Evolutionary conservation across 2,113 vertebrate species (phyloP), one percentile per base, ranked within the genome.

Genomic region (Ceyx margarethae): DNA sequence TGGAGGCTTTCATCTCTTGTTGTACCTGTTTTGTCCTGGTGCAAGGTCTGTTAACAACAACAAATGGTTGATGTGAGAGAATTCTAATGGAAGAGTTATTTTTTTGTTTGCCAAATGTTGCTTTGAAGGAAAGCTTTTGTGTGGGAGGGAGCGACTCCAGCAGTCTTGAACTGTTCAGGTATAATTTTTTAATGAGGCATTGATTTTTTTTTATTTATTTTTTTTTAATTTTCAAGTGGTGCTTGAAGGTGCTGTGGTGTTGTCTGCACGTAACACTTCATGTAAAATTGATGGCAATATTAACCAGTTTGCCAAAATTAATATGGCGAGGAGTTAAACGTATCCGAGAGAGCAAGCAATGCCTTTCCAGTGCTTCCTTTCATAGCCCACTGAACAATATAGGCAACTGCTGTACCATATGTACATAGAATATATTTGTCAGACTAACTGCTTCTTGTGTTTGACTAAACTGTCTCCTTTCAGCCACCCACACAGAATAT

Each of bases 401-500:
- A 97, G 85, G 42, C 88, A 85, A 95, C 76, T 82, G 84, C 93
- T 65, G 65, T 57, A 82, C 83, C 92, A 58, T 91, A 90, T 96
- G 92, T 90, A 96, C 95, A 79, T 93, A 91, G 40, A 93, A 78
- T 95, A 26, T 92, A 83, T 97, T 96, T 94, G 95, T 96, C 93
- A 95, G 94, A 80, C 85, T 96, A 93, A 97, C 75, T 95, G 93
- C 93, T 97, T 94, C 94, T 96, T 14, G 68, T 97, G 93, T 97
- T 96, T 98, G 93, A 96, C 92, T 96, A 93, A 96, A 97, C 96
- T 97, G 96, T 95, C 96, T 98, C 86, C 97, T 96, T 97, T 92
- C 97, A 99, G 99, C 99, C 99, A 84, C 99, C 99, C 94, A 98
- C 99, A 97, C 99, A 99, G 98, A 99, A 98, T 98, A 99, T 99